Conservation (phyloP, 1,140 invertebrate species). For the Acromyrmex heyeri region DNA sequence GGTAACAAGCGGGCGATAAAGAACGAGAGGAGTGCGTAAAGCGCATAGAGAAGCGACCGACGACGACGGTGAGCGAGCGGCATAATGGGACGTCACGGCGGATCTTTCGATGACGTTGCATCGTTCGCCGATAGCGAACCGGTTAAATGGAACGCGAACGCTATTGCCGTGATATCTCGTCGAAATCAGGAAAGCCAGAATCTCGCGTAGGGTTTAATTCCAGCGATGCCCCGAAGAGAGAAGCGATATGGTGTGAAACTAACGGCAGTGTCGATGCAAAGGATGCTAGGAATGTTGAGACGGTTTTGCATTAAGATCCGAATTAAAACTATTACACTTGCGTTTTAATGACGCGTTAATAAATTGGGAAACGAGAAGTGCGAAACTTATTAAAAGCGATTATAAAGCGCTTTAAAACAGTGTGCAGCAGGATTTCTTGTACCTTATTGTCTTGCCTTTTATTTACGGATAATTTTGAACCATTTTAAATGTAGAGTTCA, state of each 20-base stretch:
- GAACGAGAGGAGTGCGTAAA: constrained; percentile 31
- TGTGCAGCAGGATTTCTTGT: neutral
- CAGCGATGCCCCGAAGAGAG: neutral
- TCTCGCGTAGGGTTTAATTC: constrained; percentile 24
- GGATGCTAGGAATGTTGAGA: neutral
- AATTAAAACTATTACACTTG: neutral
- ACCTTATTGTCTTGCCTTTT: neutral
- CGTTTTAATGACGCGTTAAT: constrained; percentile 5
- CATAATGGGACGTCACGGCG: constrained; percentile 15
- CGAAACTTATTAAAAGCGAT: neutral
- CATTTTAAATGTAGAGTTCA: neutral
- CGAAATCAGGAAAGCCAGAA: constrained; percentile 6
- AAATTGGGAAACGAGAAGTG: neutral
- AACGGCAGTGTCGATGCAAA: constrained; percentile 10
- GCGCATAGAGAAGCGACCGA: neutral
- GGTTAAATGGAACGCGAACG: constrained; percentile 35
- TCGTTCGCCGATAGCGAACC: constrained; percentile 34
- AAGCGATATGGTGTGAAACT: constrained; percentile 11
- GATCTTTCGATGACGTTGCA: constrained; percentile 33
- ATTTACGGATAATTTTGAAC: neutral
- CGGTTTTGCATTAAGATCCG: neutral
- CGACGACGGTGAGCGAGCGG: neutral
- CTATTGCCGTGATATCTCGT: constrained; percentile 1
- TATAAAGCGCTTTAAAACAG: neutral
- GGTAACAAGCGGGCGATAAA: constrained; percentile 39